Percentiles rank a stretch among this genome's conserved stretches.
These are phyloP conservation scores for Mareca strepera DNA, from an alignment of 2,797 vertebrate genomes.

Conservation along the genomic window DNA sequence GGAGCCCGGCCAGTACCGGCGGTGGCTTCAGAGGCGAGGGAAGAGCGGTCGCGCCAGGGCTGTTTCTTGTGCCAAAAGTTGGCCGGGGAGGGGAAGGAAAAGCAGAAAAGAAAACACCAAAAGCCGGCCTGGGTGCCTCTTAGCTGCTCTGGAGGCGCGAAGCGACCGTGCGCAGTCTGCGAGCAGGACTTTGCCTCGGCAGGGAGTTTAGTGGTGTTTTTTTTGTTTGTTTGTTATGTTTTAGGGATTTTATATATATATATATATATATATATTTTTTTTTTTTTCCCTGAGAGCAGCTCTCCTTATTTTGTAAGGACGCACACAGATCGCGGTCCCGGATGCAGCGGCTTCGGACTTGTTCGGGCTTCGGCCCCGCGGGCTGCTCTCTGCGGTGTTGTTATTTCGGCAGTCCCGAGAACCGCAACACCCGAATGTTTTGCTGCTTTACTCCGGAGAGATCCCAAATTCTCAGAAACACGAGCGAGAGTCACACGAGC, in stretches of 20 bases:
- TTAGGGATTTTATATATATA: no score
- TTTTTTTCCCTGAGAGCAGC: neutral
- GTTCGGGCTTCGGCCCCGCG: neutral
- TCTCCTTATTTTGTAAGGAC: fast-evolving
- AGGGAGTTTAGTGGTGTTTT: no score
- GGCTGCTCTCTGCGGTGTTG: fast-evolving
- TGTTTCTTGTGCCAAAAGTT: neutral
- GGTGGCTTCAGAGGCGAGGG: neutral
- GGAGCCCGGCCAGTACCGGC: neutral
- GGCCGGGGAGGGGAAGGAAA: fast-evolving
- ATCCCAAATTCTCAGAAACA: neutral
- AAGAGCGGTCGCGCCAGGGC: neutral
- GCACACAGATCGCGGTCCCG: neutral
- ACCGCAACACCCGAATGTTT: neutral
- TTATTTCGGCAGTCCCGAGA: neutral
- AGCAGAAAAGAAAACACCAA: no score
- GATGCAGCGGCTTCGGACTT: neutral
- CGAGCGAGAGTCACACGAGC: neutral
- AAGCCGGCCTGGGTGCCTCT: neutral
- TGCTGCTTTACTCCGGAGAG: neutral
- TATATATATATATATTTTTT: neutral
- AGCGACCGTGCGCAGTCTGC: neutral
- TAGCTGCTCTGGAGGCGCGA: neutral
- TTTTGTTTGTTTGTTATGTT: no score
- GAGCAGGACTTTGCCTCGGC: neutral